Evolutionary conservation across 2,113 vertebrate species (phyloP), one percentile per base, ranked within the genome.

Genomic region (Xenopus tropicalis): DNA sequence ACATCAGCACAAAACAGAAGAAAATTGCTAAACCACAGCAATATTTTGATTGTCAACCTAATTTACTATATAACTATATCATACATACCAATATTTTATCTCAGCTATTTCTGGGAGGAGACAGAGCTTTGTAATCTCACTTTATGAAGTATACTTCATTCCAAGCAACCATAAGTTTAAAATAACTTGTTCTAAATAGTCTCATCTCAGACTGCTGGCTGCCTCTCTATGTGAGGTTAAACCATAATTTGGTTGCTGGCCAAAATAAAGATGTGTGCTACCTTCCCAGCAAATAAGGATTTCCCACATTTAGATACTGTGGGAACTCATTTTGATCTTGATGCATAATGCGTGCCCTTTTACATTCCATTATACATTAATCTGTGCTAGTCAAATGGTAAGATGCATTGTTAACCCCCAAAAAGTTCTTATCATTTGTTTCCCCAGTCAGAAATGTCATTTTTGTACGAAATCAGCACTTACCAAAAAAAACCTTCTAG

Each of bases 251-350:
- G 72, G 72, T 21, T 69, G n/a, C 11, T 17, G 14, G 72, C 72
- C 72, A 74, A 74, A 74, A 54, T 17, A 74, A 74, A 74, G 72
- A 68, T 69, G 72, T 69, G 65, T 65, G 51, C 59, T 69, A 74
- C 72, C 72, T 74, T 74, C 72, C 72, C 72, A 74, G 72, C 59
- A 44, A 17, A 61, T n/a, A n/a, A 74, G 72, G 72, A 43, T 61
- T 68, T 74, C 72, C 72, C 72, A 74, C 54, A 68, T 66, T 74
- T 25, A 74, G 65, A 74, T 48, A 56, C 65, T 74, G 72, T 74
- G 72, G 65, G 72, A 74, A 74, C 52, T 52, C 11, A 52, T 59
- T 22, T 59, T 48, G 51, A 74, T 74, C 24, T 57, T 51, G 54
- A 74, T 69, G 44, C 66, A 22, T 42, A 13, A 6, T 9, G 43